Evolutionary conservation across 2,113 vertebrate species (phyloP).

Genomic region (Tamias sibiricus): DNA sequence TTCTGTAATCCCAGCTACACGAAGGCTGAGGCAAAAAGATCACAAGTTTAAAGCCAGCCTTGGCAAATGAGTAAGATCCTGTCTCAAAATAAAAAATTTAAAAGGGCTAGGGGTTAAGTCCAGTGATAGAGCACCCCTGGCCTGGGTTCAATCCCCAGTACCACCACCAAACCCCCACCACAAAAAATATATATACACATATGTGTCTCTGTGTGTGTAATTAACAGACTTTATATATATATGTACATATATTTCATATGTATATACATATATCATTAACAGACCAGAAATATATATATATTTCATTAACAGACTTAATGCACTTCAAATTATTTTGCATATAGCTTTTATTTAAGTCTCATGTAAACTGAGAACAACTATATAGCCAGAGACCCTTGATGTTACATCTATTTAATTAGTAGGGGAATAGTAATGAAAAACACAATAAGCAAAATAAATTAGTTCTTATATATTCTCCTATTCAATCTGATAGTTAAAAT

Average conservation of each 20-base stretch:
- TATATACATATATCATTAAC: too few species aligned
- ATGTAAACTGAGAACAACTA: constrained; percentile 47
- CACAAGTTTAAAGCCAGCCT: background rate
- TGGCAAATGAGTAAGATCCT: background rate
- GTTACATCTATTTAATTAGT: constrained; percentile 32
- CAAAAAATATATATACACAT: too few species aligned
- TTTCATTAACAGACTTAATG: constrained; percentile 39
- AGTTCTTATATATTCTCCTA: background rate
- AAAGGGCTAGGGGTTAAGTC: too few species aligned
- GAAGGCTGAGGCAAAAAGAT: background rate
- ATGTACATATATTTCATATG: too few species aligned
- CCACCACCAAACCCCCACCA: too few species aligned
- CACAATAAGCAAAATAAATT: constrained; percentile 31
- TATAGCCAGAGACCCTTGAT: background rate
- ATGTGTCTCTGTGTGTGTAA: too few species aligned
- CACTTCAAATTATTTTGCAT: constrained; percentile 32
- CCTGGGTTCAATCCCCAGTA: too few species aligned
- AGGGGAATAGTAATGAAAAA: background rate
- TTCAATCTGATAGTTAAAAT: background rate
- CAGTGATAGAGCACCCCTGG: too few species aligned
- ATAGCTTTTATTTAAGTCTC: constrained; percentile 15
- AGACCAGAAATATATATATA: too few species aligned
- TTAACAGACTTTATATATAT: too few species aligned
- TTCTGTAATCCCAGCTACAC: background rate
- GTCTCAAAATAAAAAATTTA: background rate